Percentiles rank a stretch among this genome's conserved stretches.
These are phyloP conservation scores for Nylanderia fulva DNA, from an alignment of 1,140 invertebrate genomes.

Conservation along the genomic window DNA sequence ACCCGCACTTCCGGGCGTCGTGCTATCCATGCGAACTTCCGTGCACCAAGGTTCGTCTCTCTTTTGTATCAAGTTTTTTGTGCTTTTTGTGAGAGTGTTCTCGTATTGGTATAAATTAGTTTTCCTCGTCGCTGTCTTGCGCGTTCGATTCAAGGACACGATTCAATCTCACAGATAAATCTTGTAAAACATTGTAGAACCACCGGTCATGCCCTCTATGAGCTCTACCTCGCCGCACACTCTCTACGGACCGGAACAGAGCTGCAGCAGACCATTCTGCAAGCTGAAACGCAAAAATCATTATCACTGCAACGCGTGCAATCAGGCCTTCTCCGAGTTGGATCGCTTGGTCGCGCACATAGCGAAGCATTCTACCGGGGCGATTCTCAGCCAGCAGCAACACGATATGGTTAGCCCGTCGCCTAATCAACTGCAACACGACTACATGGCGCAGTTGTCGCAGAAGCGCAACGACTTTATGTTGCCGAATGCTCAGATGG, in stretches of 20 bases:
- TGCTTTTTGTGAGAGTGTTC: constrained; percentile 77
- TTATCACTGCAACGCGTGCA: constrained; percentile 95
- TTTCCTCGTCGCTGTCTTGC: constrained; percentile 8
- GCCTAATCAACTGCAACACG: constrained; percentile 78
- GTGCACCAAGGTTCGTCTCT: constrained; percentile 86
- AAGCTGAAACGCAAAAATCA: constrained; percentile 94
- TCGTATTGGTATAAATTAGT: constrained; percentile 57
- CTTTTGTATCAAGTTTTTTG: constrained; percentile 75
- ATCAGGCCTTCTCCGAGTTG: constrained; percentile 92
- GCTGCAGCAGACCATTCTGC: constrained; percentile 93
- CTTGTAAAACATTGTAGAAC: constrained; percentile 65
- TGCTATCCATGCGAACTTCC: constrained; percentile 86
- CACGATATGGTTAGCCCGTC: constrained; percentile 77
- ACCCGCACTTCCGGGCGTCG: constrained; percentile 86
- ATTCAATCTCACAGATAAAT: neutral
- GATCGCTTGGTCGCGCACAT: constrained; percentile 90
- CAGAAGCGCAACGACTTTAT: constrained; percentile 85
- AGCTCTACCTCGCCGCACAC: constrained; percentile 84
- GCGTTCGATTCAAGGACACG: neutral
- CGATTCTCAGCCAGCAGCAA: constrained; percentile 84
- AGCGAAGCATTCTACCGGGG: constrained; percentile 89
- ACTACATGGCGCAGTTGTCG: constrained; percentile 81
- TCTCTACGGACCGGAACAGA: constrained; percentile 87
- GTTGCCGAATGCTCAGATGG: constrained; percentile 81
- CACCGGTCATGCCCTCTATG: constrained; percentile 81